Percentiles rank a stretch among this genome's conserved stretches.
Conservation (phyloP, 1,140 invertebrate genomes). For the Cotesia glomerata region DNA sequence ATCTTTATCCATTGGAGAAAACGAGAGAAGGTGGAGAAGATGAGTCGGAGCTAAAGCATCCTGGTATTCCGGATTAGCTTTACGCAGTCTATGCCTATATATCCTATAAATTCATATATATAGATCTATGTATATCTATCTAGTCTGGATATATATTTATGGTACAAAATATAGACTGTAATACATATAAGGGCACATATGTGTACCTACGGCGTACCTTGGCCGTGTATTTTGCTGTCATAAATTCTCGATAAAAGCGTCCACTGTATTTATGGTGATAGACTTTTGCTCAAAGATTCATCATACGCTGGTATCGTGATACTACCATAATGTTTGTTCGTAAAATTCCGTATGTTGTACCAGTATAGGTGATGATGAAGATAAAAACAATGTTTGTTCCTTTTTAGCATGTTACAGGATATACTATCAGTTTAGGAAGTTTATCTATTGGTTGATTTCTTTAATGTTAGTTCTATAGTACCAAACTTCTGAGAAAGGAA, state of each 20-base stretch:
- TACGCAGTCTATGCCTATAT: not conserved
- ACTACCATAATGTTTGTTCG: not conserved
- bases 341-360: not conserved
- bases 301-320: not conserved
- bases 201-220: not conserved
- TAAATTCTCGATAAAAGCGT: conserved; percentile 23
- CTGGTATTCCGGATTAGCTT: conserved; percentile 6
- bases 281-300: not conserved
- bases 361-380: too few species aligned
- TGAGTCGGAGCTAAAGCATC: not conserved
- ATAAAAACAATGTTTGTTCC: too few species aligned
- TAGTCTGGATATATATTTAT: not conserved
- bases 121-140: not conserved
- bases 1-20: conserved; percentile 25
- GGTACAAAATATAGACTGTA: too few species aligned
- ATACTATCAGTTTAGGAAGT: too few species aligned
- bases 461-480: too few species aligned
- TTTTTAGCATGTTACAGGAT: too few species aligned
- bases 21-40: conserved; percentile 1
- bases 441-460: too few species aligned
- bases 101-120: too few species aligned
- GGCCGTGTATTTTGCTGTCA: conserved; percentile 8
- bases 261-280: conserved; percentile 13
- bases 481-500: too few species aligned
- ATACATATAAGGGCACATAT: too few species aligned